Conservation (phyloP, 2,113 vertebrate species). For the Aspidoscelis tigris region DNA sequence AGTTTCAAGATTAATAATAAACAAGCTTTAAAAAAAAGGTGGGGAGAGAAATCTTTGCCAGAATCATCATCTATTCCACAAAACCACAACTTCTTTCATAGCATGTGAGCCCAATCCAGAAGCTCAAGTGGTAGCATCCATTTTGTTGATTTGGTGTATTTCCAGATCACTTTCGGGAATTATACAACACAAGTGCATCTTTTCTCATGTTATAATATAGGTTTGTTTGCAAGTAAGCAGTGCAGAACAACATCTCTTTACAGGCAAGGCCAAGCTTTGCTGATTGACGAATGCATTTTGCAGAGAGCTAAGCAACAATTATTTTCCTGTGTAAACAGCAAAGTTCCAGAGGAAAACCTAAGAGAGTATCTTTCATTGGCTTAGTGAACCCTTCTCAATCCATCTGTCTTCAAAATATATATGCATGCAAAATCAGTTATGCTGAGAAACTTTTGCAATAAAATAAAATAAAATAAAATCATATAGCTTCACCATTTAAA, state of each 20-base stretch:
- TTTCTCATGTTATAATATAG: slow-evolving; percentile 40
- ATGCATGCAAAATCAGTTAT: too few species aligned
- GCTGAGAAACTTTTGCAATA: not conserved
- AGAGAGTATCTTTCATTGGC: not conserved
- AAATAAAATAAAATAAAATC: too few species aligned
- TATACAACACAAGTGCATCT: slow-evolving; percentile 46
- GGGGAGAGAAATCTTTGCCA: slow-evolving; percentile 36
- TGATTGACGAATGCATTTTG: not conserved
- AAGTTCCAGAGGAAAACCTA: not conserved
- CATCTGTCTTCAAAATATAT: not conserved
- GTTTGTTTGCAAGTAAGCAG: slow-evolving; percentile 56
- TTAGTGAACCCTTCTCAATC: not conserved
- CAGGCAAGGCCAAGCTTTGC: not conserved
- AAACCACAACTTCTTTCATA: slow-evolving; percentile 66
- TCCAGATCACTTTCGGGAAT: slow-evolving; percentile 65
- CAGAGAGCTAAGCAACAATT: not conserved
- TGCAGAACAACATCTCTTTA: slow-evolving; percentile 44
- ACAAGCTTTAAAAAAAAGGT: slow-evolving; percentile 13
- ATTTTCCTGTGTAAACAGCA: fast-evolving
- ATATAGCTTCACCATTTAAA: not conserved
- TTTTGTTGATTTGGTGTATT: slow-evolving; percentile 66
- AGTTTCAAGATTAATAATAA: slow-evolving; percentile 7
- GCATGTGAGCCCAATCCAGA: slow-evolving; percentile 62
- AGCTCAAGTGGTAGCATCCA: slow-evolving; percentile 64
- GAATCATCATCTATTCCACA: slow-evolving; percentile 54